These are phyloP conservation scores for Aegotheles bennettii DNA, from an alignment of 2,113 vertebrate species.

Conservation along the genomic window DNA sequence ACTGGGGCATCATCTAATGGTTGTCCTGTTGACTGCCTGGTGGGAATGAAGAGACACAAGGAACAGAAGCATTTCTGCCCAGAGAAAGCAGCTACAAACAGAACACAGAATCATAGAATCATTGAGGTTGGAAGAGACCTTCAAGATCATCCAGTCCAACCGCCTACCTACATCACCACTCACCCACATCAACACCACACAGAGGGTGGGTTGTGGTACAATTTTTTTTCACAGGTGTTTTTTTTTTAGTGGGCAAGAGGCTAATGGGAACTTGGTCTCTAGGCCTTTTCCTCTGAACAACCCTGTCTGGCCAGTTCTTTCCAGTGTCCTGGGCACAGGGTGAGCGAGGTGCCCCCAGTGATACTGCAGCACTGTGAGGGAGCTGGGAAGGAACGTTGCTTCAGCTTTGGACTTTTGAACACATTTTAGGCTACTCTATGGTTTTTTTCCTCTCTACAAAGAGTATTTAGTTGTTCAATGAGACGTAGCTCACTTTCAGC, in stretches of 20 bases:
- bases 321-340: not conserved
- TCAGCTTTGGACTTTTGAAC: not conserved
- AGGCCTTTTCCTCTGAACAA: accelerated
- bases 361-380: not conserved
- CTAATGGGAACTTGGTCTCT: not conserved
- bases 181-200: too few relatives aligned
- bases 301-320: not conserved
- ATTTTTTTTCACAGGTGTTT: not conserved
- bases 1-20: accelerated
- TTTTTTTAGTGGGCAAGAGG: not conserved
- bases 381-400: not conserved
- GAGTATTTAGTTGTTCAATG: not conserved
- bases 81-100: not conserved
- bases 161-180: too few relatives aligned
- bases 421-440: not conserved
- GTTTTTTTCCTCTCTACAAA: not conserved
- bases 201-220: not conserved
- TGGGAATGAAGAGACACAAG: not conserved
- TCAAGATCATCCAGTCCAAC: too few relatives aligned
- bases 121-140: too few relatives aligned
- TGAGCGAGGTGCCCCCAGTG: not conserved
- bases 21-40: not conserved
- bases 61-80: not conserved
- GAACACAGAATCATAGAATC: too few relatives aligned
- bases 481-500: not conserved